A percentile compares a stretch with the other conserved stretches of the same genome.
Evolutionary conservation across 2,113 vertebrate genomes (phyloP).

Genomic region (Tonatia bakeri): DNA sequence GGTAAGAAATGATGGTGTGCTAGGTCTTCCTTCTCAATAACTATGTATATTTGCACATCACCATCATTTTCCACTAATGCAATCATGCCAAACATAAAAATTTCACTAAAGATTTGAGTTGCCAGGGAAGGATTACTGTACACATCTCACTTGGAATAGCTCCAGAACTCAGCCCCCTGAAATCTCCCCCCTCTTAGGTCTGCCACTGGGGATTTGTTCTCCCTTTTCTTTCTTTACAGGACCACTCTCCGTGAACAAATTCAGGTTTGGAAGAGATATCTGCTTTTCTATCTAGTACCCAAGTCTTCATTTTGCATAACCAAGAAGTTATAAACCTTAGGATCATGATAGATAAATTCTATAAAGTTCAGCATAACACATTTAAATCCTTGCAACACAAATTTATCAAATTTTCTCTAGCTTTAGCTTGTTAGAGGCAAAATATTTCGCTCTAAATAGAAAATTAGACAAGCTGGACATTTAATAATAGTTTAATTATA

Average conservation of each 20-base stretch:
- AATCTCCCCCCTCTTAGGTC: not conserved
- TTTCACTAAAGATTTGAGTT: not conserved
- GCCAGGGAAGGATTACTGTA: not conserved
- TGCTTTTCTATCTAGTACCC: not conserved
- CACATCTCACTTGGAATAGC: not conserved
- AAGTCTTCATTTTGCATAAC: not conserved
- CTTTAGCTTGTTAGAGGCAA: not conserved
- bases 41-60: not conserved
- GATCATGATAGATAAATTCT: not conserved
- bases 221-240: not conserved
- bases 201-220: not conserved
- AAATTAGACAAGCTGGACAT: slow-evolving; percentile 22
- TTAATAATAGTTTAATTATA: slow-evolving; percentile 53
- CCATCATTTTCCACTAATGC: not conserved
- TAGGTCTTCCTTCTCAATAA: not conserved
- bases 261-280: not conserved
- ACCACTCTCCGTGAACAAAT: not conserved
- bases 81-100: not conserved
- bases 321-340: not conserved
- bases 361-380: not conserved
- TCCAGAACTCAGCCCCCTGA: not conserved
- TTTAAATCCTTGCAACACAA: slow-evolving; percentile 29
- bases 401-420: not conserved
- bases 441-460: slow-evolving; percentile 46
- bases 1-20: not conserved